These are phyloP conservation scores for Sarcophaga variegata DNA, from an alignment of 2,888 invertebrate species.

Conservation along the genomic window DNA sequence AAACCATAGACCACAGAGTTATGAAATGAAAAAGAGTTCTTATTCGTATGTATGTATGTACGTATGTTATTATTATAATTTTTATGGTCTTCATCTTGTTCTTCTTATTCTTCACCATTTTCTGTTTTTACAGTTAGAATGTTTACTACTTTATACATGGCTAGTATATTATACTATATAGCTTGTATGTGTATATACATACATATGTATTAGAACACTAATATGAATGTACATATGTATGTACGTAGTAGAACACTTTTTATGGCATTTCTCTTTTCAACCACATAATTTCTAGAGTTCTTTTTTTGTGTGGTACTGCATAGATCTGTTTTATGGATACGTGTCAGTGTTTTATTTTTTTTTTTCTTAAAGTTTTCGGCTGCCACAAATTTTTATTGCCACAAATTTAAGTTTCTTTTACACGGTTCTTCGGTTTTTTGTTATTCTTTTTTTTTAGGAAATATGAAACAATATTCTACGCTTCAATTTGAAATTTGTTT, in stretches of 20 bases:
- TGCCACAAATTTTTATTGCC: slow-evolving; percentile 18
- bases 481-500: too few relatives aligned
- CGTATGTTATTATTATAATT: slow-evolving; percentile 28
- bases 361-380: background rate
- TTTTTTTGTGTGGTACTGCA: background rate
- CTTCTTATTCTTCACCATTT: background rate
- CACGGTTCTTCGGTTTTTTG: too few relatives aligned
- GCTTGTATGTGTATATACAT: background rate
- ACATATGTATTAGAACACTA: slow-evolving; percentile 27
- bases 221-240: background rate
- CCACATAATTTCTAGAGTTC: background rate
- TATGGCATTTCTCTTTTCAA: slow-evolving; percentile 22
- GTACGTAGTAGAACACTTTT: slow-evolving; percentile 46
- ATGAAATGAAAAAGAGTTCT: background rate
- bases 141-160: slow-evolving; percentile 45
- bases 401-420: background rate
- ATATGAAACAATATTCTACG: too few relatives aligned
- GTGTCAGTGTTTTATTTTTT: background rate
- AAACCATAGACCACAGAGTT: background rate
- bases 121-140: slow-evolving; percentile 55
- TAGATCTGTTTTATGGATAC: background rate
- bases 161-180: slow-evolving; percentile 28
- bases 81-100: slow-evolving; percentile 10
- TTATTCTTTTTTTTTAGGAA: too few relatives aligned
- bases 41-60: background rate